Percentiles rank a stretch among this genome's conserved stretches.
These are phyloP conservation scores for Camponotus fellah DNA, from an alignment of 2,888 invertebrate genomes.

Conservation along the genomic window DNA sequence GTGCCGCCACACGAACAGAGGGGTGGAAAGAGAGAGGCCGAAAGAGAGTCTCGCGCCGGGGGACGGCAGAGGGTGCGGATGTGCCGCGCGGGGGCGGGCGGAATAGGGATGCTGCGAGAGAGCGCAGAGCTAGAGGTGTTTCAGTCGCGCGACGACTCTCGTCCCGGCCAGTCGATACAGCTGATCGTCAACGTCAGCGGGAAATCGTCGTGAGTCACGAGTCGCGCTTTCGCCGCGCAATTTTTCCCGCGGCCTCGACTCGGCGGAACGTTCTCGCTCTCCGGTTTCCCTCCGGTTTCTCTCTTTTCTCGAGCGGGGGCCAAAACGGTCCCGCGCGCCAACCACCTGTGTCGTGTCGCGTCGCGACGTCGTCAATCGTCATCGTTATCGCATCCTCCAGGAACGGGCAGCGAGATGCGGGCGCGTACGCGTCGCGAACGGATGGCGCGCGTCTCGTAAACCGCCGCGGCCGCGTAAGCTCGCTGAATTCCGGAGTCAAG, in stretches of 20 bases:
- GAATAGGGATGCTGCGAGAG: constrained; percentile 78
- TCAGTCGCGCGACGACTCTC: constrained; percentile 84
- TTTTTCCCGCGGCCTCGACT: constrained; percentile 30
- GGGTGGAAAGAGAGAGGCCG: constrained; percentile 42
- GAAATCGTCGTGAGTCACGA: constrained; percentile 6
- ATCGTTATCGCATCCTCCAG: constrained; percentile 14
- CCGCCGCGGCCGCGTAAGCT: neutral
- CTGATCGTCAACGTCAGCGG: constrained; percentile 48
- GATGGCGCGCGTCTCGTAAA: constrained; percentile 3
- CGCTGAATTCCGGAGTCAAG: constrained; percentile 32
- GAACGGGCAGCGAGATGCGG: neutral
- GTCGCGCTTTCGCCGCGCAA: neutral
- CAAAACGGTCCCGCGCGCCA: neutral
- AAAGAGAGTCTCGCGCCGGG: constrained; percentile 52
- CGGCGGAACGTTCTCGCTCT: neutral
- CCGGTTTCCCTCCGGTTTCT: constrained; percentile 23
- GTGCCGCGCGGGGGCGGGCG: constrained; percentile 61
- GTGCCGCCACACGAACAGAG: constrained; percentile 10
- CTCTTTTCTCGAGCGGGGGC: neutral
- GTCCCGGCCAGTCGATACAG: constrained; percentile 81
- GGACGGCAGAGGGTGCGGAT: constrained; percentile 60
- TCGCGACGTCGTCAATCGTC: neutral
- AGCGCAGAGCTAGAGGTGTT: constrained; percentile 74
- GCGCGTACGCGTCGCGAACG: neutral
- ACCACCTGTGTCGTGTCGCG: constrained; percentile 40